These are phyloP conservation scores for Danio jaintianensis DNA, from an alignment of 2,797 vertebrate genomes.

Conservation along the genomic window DNA sequence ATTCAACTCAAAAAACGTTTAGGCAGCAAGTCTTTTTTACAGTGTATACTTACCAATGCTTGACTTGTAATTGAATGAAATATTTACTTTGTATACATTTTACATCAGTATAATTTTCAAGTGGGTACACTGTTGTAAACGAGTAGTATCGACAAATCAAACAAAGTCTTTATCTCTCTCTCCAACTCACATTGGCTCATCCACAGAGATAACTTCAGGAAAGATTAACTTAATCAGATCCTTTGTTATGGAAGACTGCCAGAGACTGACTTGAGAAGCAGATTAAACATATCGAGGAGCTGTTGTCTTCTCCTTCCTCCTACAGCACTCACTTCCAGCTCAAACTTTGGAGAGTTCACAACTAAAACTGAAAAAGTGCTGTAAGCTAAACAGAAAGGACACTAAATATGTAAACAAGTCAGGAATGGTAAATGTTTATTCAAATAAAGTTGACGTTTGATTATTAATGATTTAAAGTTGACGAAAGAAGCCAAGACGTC, in stretches of 20 bases:
- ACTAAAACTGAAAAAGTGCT: neutral
- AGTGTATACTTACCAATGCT: too few relatives aligned
- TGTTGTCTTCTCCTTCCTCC: neutral
- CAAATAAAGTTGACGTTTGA: neutral
- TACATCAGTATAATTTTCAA: too few relatives aligned
- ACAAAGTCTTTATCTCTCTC: neutral
- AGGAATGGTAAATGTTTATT: neutral
- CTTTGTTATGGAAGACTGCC: neutral
- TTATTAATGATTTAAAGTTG: neutral
- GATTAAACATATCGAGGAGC: slow-evolving; percentile 2
- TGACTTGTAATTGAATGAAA: too few relatives aligned
- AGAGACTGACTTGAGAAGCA: neutral
- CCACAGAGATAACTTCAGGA: neutral
- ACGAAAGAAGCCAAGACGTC: neutral
- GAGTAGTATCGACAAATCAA: neutral
- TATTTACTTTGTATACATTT: too few relatives aligned
- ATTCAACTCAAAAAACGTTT: too few relatives aligned
- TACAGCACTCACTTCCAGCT: neutral
- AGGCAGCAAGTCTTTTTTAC: too few relatives aligned
- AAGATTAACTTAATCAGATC: neutral
- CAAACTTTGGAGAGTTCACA: neutral
- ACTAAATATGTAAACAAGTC: neutral
- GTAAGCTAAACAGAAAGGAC: neutral
- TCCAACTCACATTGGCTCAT: neutral
- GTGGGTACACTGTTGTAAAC: too few relatives aligned